Conservation (phyloP, 2,113 vertebrate genomes). For the Amazona guildingii region DNA sequence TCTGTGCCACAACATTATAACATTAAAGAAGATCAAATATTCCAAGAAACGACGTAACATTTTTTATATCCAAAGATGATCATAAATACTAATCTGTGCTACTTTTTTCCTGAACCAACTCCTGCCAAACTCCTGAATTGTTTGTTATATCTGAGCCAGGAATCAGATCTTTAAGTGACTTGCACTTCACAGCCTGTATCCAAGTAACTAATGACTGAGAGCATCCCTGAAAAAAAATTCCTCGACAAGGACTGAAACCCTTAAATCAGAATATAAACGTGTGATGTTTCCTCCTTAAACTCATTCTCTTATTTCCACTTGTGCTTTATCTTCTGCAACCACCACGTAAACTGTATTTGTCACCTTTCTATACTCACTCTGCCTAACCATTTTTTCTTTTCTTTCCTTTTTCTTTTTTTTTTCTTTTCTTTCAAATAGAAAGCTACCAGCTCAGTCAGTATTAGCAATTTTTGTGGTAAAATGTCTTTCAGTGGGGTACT, state of each 20-base stretch:
- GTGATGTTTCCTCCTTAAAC: constrained; percentile 13
- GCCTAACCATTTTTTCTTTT: neutral
- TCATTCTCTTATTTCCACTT: neutral
- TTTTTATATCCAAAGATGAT: neutral
- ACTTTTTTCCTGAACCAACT: neutral
- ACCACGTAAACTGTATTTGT: neutral
- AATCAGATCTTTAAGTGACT: constrained; percentile 51
- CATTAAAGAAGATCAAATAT: neutral
- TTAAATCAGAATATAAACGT: neutral
- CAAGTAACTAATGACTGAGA: constrained; percentile 47
- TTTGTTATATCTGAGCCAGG: neutral
- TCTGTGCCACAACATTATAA: constrained; percentile 19
- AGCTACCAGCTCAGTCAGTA: neutral
- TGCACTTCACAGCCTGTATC: constrained; percentile 21
- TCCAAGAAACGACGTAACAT: neutral
- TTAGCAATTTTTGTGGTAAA: neutral
- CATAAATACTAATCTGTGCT: neutral
- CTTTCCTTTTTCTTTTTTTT: neutral
- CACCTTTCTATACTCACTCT: neutral
- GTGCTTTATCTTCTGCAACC: neutral
- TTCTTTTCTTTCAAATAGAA: neutral
- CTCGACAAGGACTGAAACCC: neutral
- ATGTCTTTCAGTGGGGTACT: neutral
- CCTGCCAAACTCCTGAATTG: constrained; percentile 14
- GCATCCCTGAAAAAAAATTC: neutral